phyloP scores from a whole-genome alignment of 2,113 vertebrate species.

The Delphinapterus leucas region DNA sequence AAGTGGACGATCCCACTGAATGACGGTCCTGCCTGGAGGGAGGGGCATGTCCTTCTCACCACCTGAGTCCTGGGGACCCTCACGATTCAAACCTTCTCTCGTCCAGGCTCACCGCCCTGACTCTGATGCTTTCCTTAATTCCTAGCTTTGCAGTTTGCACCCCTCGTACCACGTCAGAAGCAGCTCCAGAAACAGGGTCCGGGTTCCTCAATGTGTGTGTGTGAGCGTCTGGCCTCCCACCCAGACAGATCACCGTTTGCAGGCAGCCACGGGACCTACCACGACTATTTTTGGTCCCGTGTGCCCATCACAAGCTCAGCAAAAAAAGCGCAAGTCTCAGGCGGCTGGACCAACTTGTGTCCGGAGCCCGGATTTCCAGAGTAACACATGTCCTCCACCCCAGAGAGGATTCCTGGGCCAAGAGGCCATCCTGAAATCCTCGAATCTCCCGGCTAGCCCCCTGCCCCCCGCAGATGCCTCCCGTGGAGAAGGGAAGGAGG shows the following conservation, averaged over 20 bases:
- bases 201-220: not conserved
- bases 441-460: not conserved
- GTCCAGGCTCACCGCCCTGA: rapidly evolving
- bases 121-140: not conserved
- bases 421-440: not conserved
- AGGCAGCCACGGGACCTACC: not conserved
- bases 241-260: not conserved
- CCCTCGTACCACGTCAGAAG: not conserved
- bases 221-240: not conserved
- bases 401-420: not conserved
- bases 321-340: not conserved
- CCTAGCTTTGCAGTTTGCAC: too few species aligned
- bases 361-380: not conserved
- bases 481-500: not conserved
- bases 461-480: not conserved
- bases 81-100: rapidly evolving
- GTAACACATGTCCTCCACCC: not conserved
- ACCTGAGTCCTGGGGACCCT: not conserved
- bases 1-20: not conserved
- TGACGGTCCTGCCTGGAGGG: too few species aligned
- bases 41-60: not conserved
- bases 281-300: rapidly evolving
- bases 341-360: not conserved
- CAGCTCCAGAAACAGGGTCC: not conserved
- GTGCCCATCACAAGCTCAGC: not conserved